phyloP scores from a whole-genome alignment of 2,888 invertebrate species.

The Alcis repandata region DNA sequence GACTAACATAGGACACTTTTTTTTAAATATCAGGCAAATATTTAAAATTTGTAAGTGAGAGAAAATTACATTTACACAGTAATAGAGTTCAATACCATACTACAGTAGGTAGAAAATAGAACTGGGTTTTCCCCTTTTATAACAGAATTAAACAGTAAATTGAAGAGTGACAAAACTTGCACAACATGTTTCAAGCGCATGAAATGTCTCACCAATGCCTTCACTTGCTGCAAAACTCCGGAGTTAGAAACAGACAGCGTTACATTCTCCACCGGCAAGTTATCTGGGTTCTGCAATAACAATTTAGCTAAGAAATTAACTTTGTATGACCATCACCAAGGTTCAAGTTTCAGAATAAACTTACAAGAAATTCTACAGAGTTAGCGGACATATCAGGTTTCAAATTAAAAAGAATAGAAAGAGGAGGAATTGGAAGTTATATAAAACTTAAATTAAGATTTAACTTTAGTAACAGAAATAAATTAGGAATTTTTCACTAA shows the following conservation, averaged over 20 bases:
- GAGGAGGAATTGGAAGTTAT: not conserved
- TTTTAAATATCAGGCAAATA: no score
- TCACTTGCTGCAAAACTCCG: constrained; percentile 84
- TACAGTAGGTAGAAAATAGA: not conserved
- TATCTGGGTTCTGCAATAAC: constrained; percentile 85
- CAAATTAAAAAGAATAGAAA: not conserved
- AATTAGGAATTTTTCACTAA: not conserved
- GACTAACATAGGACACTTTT: no score
- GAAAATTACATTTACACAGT: not conserved
- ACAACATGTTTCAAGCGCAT: constrained; percentile 14
- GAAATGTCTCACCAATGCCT: constrained; percentile 88
- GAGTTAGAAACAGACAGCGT: constrained; percentile 76
- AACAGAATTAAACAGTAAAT: not conserved
- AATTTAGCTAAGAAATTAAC: constrained; percentile 28
- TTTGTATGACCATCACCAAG: not conserved
- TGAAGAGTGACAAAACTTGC: not conserved
- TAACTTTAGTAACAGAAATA: not conserved
- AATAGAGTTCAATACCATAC: not conserved
- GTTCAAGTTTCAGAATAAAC: constrained; percentile 3
- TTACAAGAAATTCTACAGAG: constrained; percentile 27
- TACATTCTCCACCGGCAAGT: constrained; percentile 84
- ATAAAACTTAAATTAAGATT: not conserved
- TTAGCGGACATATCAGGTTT: constrained; percentile 22
- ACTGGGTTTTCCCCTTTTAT: constrained; percentile 34
- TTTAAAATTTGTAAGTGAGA: not conserved